A percentile compares a stretch with the other conserved stretches of the same genome.
Evolutionary conservation across 2,113 vertebrate species (phyloP).

Genomic region (Saccopteryx bilineata): DNA sequence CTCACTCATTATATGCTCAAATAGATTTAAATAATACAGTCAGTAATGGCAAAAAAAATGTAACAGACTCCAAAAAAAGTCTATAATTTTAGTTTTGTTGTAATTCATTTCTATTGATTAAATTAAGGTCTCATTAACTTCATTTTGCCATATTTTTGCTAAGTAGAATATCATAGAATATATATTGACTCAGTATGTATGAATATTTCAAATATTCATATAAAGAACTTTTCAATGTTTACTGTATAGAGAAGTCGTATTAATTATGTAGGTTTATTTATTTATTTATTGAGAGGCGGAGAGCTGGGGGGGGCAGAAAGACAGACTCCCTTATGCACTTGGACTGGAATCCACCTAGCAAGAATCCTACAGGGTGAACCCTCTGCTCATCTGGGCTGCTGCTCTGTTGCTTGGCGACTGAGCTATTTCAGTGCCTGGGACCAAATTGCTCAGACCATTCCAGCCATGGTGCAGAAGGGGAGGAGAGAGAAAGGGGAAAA

Average conservation of each 20-base stretch:
- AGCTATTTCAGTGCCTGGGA: no score
- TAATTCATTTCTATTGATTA: conserved; percentile 30
- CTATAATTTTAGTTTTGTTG: conserved; percentile 32
- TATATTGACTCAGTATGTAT: background rate
- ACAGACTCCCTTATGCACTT: no score
- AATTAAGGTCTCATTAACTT: conserved; percentile 34
- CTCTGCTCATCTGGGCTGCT: no score
- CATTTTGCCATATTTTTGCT: conserved; percentile 10
- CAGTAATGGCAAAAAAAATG: conserved; percentile 8
- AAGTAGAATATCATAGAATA: background rate
- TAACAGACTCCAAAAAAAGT: background rate
- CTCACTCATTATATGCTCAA: conserved; percentile 15
- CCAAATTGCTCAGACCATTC: no score
- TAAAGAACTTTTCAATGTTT: background rate
- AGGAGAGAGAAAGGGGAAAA: no score
- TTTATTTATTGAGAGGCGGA: no score
- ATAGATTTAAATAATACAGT: background rate
- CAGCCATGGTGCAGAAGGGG: no score
- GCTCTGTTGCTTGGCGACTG: no score
- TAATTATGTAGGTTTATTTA: background rate
- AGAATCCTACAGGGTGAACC: no score
- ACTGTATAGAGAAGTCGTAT: background rate
- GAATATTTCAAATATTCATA: background rate
- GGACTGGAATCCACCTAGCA: no score
- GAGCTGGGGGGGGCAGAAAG: no score